Evolutionary conservation across 2,888 invertebrate species (phyloP).

Genomic region (Zaprionus bogoriensis): DNA sequence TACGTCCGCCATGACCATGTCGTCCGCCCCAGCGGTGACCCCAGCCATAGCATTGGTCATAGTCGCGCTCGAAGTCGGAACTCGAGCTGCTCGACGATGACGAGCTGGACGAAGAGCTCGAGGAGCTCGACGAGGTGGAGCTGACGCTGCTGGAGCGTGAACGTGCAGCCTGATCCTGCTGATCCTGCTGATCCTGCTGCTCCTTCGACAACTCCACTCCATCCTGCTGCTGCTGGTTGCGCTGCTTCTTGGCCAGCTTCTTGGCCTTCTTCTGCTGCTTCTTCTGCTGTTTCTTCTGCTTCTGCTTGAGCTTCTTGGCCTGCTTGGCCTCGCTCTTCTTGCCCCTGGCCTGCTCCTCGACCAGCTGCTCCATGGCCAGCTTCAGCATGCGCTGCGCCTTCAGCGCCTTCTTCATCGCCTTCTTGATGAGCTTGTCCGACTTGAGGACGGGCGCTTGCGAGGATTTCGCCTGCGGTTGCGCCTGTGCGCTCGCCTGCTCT

Average conservation of each 20-base stretch:
- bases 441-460: conserved; percentile 1
- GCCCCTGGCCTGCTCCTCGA: conserved; percentile 22
- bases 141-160: conserved; percentile 54
- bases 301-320: conserved; percentile 30
- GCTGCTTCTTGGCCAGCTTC: conserved; percentile 14
- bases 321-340: conserved; percentile 1
- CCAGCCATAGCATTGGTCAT: conserved; percentile 24
- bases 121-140: conserved; percentile 46
- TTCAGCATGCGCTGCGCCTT: conserved; percentile 60
- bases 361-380: conserved; percentile 46
- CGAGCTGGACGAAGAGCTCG: conserved; percentile 42
- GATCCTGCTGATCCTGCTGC: background rate
- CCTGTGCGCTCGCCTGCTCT: conserved; percentile 21
- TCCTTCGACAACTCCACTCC: conserved; percentile 11
- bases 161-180: conserved; percentile 2
- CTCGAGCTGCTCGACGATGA: conserved; percentile 44
- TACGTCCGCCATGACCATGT: conserved; percentile 32
- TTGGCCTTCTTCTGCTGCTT: conserved; percentile 35
- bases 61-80: conserved; percentile 19
- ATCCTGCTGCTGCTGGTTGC: conserved; percentile 14
- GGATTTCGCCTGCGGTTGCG: conserved; percentile 23
- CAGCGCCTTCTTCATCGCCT: conserved; percentile 61
- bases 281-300: conserved; percentile 39
- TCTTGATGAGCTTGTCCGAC: conserved; percentile 16
- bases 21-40: conserved; percentile 13